These are phyloP conservation scores for Callaeas wilsoni DNA, from an alignment of 2,113 vertebrate genomes.

Conservation along the genomic window DNA sequence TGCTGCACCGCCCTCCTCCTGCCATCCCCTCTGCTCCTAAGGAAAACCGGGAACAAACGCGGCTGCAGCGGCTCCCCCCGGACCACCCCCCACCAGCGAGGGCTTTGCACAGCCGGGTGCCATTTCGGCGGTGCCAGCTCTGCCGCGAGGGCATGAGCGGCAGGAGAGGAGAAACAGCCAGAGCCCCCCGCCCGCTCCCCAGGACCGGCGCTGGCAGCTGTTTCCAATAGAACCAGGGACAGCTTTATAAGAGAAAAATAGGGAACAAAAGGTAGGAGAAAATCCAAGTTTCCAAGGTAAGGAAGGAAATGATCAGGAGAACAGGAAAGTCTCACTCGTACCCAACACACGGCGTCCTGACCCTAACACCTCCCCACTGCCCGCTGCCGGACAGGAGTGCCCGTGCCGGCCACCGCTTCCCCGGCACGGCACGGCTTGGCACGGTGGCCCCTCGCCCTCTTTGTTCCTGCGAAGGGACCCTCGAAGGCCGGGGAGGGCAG, in stretches of 20 bases:
- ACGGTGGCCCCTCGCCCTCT: neutral
- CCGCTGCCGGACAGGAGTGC: neutral
- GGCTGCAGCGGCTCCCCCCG: neutral
- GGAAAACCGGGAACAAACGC: neutral
- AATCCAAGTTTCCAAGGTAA: constrained; percentile 62
- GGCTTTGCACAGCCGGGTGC: neutral
- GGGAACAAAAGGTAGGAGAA: constrained; percentile 60
- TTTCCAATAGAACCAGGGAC: constrained; percentile 46
- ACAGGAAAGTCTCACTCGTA: constrained; percentile 59
- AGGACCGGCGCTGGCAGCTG: neutral
- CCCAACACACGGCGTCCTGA: constrained; percentile 28
- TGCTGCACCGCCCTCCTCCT: neutral
- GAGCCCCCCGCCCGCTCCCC: neutral
- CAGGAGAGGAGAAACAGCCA: neutral
- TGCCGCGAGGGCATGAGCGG: rapidly evolving
- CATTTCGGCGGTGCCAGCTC: neutral
- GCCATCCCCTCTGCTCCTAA: neutral
- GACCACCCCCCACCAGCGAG: rapidly evolving
- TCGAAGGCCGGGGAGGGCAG: constrained; percentile 60
- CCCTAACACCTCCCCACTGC: neutral
- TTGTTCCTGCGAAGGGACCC: constrained; percentile 64
- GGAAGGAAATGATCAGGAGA: constrained; percentile 67
- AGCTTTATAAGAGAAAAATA: constrained; percentile 3
- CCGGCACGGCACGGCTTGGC: neutral
- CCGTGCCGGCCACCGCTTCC: neutral